Conservation (phyloP, 2,797 vertebrate genomes). For the Arrhamphus sclerolepis region DNA sequence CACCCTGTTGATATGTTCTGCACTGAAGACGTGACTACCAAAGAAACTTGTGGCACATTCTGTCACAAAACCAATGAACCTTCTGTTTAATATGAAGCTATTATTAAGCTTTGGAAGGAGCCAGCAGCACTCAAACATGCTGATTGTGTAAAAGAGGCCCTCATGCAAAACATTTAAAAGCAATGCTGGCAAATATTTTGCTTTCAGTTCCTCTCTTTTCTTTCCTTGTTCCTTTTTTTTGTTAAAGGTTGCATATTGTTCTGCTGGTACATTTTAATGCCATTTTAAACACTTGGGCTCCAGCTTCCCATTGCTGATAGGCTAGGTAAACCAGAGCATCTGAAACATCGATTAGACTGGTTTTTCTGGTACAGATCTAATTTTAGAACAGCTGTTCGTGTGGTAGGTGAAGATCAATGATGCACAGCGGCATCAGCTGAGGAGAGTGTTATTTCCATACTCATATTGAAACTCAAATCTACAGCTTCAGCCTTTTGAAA, state of each 20-base stretch:
- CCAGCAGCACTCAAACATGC: background rate
- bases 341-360: conserved; percentile 41
- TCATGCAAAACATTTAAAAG: background rate
- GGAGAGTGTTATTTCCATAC: too few species aligned
- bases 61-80: background rate
- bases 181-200: conserved; percentile 14
- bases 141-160: background rate
- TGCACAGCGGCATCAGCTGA: background rate
- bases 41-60: background rate
- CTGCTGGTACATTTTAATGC: background rate
- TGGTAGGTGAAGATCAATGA: background rate
- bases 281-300: background rate
- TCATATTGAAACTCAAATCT: background rate
- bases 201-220: conserved; percentile 31
- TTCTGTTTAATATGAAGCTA: background rate
- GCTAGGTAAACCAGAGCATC: background rate
- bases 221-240: conserved; percentile 30
- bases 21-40: background rate
- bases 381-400: conserved; percentile 5
- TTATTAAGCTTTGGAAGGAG: background rate
- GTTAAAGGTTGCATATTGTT: background rate
- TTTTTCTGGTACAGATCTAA: conserved; percentile 23
- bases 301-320: background rate
- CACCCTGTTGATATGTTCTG: conserved; percentile 5
- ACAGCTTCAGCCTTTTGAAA: background rate